Conservation (phyloP, 2,797 vertebrate genomes). For the Myotis planiceps region DNA sequence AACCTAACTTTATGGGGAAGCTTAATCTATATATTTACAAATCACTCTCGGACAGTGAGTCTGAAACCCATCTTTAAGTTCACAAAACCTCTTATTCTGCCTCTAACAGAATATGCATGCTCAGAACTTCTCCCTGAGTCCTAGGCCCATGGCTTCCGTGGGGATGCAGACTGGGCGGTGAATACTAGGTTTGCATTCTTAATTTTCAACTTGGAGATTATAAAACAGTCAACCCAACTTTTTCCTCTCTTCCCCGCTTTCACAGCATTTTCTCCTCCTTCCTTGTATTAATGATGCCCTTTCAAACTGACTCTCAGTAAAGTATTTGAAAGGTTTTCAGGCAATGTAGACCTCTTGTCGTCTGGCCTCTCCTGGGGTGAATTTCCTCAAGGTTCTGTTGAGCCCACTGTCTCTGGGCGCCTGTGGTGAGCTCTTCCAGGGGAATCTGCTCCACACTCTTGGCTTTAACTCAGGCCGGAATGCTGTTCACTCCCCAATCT, state of each 20-base stretch:
- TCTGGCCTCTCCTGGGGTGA: neutral
- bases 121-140: neutral
- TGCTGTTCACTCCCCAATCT: neutral
- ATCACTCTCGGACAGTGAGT: conserved; percentile 20
- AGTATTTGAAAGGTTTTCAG: neutral
- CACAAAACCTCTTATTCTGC: conserved; percentile 64
- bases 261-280: neutral
- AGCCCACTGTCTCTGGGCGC: neutral
- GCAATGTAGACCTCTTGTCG: neutral
- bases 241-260: neutral
- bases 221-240: neutral
- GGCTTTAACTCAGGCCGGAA: neutral
- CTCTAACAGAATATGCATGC: conserved; percentile 27
- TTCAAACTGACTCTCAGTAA: neutral
- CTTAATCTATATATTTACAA: conserved; percentile 76
- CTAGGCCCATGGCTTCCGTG: neutral
- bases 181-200: neutral
- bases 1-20: conserved; percentile 65
- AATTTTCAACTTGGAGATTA: neutral
- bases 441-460: neutral
- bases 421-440: accelerated
- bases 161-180: neutral
- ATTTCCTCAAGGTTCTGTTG: neutral
- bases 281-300: neutral
- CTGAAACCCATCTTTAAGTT: conserved; percentile 71